These are phyloP conservation scores for Pollenia angustigena DNA, from an alignment of 2,888 invertebrate genomes.

Conservation along the genomic window DNA sequence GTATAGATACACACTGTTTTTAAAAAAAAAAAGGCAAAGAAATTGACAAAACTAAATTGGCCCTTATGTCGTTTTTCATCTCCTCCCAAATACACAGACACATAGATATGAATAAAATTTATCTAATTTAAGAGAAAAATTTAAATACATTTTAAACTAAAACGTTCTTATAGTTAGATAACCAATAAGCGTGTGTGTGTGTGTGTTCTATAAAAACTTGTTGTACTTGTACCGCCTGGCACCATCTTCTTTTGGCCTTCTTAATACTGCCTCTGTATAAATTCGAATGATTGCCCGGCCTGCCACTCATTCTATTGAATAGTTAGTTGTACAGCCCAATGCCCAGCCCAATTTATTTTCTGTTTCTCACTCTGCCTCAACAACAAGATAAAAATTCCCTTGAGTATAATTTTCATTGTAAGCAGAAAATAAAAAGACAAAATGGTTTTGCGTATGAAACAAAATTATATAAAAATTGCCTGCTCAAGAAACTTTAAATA, in stretches of 20 bases:
- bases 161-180: slow-evolving; percentile 30
- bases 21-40: slow-evolving; percentile 1
- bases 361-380: slow-evolving; percentile 25
- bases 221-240: slow-evolving; percentile 45
- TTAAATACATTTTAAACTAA: slow-evolving; percentile 60
- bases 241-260: slow-evolving; percentile 29
- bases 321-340: slow-evolving; percentile 54
- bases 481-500: slow-evolving; percentile 57
- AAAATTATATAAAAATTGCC: slow-evolving; percentile 75
- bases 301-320: neutral
- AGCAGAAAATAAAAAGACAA: slow-evolving; percentile 57
- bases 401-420: slow-evolving; percentile 78
- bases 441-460: slow-evolving; percentile 67
- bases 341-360: slow-evolving; percentile 75
- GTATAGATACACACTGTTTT: slow-evolving; percentile 25
- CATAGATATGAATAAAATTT: slow-evolving; percentile 42
- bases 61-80: slow-evolving; percentile 55
- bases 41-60: slow-evolving; percentile 47
- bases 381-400: slow-evolving; percentile 75
- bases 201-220: slow-evolving; percentile 48
- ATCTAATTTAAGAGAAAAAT: slow-evolving; percentile 69
- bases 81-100: slow-evolving; percentile 34
- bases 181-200: slow-evolving; percentile 38
- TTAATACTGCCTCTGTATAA: neutral
- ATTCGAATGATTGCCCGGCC: neutral